phyloP scores from a whole-genome alignment of 2,113 vertebrate genomes.

The Carlito syrichta region DNA sequence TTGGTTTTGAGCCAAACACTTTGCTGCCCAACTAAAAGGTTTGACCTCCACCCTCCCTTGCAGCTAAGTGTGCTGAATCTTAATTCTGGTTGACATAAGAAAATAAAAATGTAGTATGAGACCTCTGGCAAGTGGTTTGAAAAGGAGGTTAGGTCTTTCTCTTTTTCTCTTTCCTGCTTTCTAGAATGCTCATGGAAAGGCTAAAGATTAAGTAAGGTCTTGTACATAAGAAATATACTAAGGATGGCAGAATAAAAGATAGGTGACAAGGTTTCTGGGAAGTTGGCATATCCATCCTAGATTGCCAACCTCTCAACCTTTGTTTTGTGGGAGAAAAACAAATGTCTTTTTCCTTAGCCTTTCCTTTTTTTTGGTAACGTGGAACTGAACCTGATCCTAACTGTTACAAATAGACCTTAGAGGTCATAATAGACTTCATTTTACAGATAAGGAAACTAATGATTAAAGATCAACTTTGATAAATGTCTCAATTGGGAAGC shows the following conservation, averaged over 20 bases:
- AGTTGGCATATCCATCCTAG: not conserved
- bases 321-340: not conserved
- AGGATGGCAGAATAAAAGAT: not conserved
- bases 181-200: not conserved
- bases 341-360: not conserved
- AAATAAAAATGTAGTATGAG: not conserved
- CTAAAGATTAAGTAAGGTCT: not conserved
- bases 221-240: not conserved
- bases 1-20: not conserved
- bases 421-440: slow-evolving; percentile 15
- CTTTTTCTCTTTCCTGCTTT: not conserved
- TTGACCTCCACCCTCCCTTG: not conserved
- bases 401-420: not conserved
- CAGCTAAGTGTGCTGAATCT: not conserved
- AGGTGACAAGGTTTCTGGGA: not conserved
- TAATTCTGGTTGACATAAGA: not conserved
- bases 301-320: not conserved
- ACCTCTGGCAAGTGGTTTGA: not conserved
- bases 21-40: not conserved
- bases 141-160: not conserved
- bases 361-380: not conserved
- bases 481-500: slow-evolving; percentile 45
- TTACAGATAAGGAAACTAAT: slow-evolving; percentile 21
- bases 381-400: not conserved
- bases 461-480: slow-evolving; percentile 54